Evolutionary conservation across 1,140 invertebrate genomes (phyloP), one percentile per base, ranked within the genome.

Genomic region (Diprion similis): DNA sequence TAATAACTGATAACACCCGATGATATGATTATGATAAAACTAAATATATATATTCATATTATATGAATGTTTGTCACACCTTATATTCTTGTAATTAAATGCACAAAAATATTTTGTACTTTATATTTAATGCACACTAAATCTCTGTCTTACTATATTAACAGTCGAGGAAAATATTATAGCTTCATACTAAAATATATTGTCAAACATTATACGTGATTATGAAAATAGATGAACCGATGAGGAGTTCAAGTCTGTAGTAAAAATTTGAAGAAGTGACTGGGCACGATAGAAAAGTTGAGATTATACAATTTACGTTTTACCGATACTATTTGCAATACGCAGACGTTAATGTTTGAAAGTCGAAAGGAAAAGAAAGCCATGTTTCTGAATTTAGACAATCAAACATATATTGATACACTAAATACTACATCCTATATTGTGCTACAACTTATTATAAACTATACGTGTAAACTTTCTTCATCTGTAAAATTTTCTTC

Each of bases 311-410:
- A 37, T 37, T 37, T 37, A 37, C 6, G 24, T 37, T 37, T 37
- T 37, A 37, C 24, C 24, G 24, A 37, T 37, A 37, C 24, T 37
- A 37, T 37, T 37, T 37, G 24, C 24, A 37, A 37, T 6, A 37
- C 2, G 51, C 11, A 15, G 9, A 59, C 1, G 51, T 59, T 17
- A n/a, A n/a, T n/a, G 51, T 59, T 59, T 59, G 51, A 59, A 59
- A 59, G 51, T 59, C 51, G 9, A 59, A 59, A 15, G 9, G 51
- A 37, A 37, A 17, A 59, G n/a, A 59, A 59, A 59, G 51, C 51
- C 51, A 59, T 59, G 51, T 59, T 59, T 59, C 51, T 59, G 51
- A 59, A 59, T 59, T 17, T 59, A 59, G 51, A 59, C 51, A 59
- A 59, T 59, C 51, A 59, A 59, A 59, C 51, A 59, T 17, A 10